Evolutionary conservation across 2,113 vertebrate species (phyloP).

Genomic region (Pygoscelis antarcticus): DNA sequence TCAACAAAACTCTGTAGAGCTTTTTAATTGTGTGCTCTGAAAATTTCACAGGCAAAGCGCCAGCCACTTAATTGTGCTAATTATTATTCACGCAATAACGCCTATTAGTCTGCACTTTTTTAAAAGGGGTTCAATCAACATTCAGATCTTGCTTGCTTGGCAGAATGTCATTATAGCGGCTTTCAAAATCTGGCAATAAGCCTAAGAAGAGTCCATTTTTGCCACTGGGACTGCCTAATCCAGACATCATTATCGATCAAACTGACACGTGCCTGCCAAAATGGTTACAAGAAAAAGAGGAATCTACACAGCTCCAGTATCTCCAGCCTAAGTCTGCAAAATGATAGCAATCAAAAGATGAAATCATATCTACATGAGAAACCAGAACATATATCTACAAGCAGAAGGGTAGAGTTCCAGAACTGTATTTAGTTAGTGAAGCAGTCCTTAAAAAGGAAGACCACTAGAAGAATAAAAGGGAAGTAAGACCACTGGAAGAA

Average conservation of each 20-base stretch:
- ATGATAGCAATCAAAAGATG: background rate
- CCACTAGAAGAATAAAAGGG: background rate
- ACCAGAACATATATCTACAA: background rate
- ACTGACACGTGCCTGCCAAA: conserved; percentile 69
- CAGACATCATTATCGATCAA: conserved; percentile 71
- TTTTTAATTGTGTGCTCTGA: conserved; percentile 54
- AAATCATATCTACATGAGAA: conserved; percentile 3
- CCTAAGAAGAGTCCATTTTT: conserved; percentile 70
- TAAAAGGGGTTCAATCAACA: conserved; percentile 72
- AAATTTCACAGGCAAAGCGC: conserved; percentile 60
- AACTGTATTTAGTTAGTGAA: background rate
- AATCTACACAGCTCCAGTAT: background rate
- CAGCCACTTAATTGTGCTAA: conserved; percentile 77
- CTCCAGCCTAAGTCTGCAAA: background rate
- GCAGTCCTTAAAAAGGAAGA: background rate
- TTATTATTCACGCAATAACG: conserved; percentile 79
- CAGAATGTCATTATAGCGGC: conserved; percentile 73
- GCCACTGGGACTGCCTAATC: conserved; percentile 71
- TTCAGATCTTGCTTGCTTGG: conserved; percentile 78
- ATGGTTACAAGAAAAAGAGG: conserved; percentile 47
- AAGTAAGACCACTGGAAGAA: background rate
- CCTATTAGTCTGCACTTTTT: conserved; percentile 77
- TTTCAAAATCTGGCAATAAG: conserved; percentile 76
- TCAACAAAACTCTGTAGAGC: conserved; percentile 63
- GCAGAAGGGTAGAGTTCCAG: background rate